Conservation (phyloP, 2,113 vertebrate genomes). For the Nycticebus coucang region DNA sequence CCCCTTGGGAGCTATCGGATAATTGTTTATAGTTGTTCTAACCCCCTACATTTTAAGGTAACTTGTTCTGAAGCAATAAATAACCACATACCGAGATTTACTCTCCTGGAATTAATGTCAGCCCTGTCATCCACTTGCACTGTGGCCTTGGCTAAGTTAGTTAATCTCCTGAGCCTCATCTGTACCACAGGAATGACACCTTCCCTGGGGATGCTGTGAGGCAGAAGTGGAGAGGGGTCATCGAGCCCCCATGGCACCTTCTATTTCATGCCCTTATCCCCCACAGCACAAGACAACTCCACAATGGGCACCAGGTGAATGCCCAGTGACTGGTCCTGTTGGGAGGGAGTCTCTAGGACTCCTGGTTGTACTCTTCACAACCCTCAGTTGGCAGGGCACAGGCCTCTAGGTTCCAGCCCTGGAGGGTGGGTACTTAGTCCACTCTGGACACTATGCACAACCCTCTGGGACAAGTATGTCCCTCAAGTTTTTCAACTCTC, state of each 20-base stretch:
- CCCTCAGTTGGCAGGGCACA: neutral
- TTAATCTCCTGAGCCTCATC: neutral
- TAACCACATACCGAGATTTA: neutral
- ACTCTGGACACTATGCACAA: neutral
- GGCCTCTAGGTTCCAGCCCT: neutral
- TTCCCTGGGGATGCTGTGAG: neutral
- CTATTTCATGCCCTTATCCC: neutral
- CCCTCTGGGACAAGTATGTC: neutral
- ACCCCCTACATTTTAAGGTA: neutral
- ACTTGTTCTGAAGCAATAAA: neutral
- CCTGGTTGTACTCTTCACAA: neutral
- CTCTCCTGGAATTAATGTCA: neutral
- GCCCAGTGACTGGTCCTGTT: too few species aligned
- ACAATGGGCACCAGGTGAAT: fast-evolving
- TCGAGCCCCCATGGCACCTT: neutral
- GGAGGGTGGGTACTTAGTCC: neutral
- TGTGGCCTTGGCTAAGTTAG: fast-evolving
- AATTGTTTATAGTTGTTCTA: neutral
- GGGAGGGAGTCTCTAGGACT: neutral
- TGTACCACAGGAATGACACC: neutral
- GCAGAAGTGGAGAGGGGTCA: too few species aligned
- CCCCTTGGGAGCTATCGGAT: neutral
- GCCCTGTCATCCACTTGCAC: neutral
- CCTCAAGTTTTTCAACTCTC: neutral
- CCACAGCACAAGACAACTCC: neutral